Percentiles rank a stretch among this genome's conserved stretches.
Evolutionary conservation across 2,113 vertebrate genomes (phyloP).

Genomic region (Scomber colias): DNA sequence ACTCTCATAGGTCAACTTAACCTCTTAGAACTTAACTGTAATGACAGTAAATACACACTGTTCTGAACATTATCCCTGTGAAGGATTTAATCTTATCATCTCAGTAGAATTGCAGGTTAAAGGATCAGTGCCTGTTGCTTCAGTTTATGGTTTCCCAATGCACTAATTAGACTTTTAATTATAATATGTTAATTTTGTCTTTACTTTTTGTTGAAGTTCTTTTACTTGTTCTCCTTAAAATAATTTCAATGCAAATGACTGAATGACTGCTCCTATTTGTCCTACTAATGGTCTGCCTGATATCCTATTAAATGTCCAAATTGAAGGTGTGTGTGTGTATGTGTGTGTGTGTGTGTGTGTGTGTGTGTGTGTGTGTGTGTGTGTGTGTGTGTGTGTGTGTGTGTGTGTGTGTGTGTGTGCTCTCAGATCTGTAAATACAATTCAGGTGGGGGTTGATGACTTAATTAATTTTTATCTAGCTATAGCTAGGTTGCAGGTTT

Average conservation of each 20-base stretch:
- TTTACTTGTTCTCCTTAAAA: neutral
- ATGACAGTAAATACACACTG: conserved; percentile 26
- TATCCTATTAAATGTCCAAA: neutral
- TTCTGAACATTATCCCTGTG: conserved; percentile 9
- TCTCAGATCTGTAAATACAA: neutral
- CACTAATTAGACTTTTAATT: conserved; percentile 15
- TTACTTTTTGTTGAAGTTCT: neutral
- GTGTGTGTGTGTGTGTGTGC: no score
- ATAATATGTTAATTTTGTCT: conserved; percentile 9
- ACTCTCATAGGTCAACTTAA: conserved; percentile 19
- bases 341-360: no score
- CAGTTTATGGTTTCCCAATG: neutral
- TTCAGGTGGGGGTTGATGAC: neutral
- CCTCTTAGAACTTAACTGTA: conserved; percentile 36
- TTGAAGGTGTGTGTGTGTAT: no score
- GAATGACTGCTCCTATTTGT: neutral
- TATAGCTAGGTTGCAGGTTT: no score
- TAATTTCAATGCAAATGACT: neutral
- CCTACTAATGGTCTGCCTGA: neutral
- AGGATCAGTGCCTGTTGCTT: neutral
- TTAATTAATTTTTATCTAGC: no score
- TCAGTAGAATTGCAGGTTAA: neutral
- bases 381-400: no score
- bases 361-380: no score
- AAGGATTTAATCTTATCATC: conserved; percentile 15